These are phyloP conservation scores for Melanostoma scalare DNA, from an alignment of 2,888 invertebrate genomes.

Conservation along the genomic window DNA sequence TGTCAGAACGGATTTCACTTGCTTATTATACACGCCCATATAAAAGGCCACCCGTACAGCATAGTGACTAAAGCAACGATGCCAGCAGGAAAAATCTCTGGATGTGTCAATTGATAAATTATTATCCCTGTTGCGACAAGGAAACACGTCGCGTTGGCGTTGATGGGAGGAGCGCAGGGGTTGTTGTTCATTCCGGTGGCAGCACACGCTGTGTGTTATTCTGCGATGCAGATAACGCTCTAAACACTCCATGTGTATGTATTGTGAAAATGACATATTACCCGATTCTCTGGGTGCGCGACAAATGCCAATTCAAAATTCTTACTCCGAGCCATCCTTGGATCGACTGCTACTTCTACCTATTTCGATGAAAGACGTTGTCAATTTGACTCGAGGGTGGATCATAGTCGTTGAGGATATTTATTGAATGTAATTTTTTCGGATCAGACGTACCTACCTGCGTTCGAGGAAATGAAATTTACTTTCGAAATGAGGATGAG, in stretches of 20 bases:
- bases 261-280: conserved; percentile 65
- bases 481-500: conserved; percentile 24
- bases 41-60: conserved; percentile 60
- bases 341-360: conserved; percentile 23
- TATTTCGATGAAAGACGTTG: conserved; percentile 8
- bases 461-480: background rate
- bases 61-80: conserved; percentile 32
- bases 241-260: conserved; percentile 42
- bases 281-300: conserved; percentile 60
- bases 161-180: conserved; percentile 4
- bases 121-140: conserved; percentile 65
- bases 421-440: conserved; percentile 68
- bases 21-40: conserved; percentile 59
- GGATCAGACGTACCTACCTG: conserved; percentile 32
- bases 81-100: conserved; percentile 36
- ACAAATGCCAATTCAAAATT: conserved; percentile 57
- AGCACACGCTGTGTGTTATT: conserved; percentile 53
- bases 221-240: conserved; percentile 59
- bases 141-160: conserved; percentile 16
- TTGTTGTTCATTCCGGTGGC: conserved; percentile 43
- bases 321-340: conserved; percentile 8
- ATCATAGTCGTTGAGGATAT: conserved; percentile 58
- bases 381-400: conserved; percentile 45
- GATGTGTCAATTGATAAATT: conserved; percentile 73
- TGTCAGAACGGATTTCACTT: conserved; percentile 68